A percentile compares a stretch with the other conserved stretches of the same genome.
phyloP scores from a whole-genome alignment of 1,140 invertebrate species.

The Branchinecta lynchi region DNA sequence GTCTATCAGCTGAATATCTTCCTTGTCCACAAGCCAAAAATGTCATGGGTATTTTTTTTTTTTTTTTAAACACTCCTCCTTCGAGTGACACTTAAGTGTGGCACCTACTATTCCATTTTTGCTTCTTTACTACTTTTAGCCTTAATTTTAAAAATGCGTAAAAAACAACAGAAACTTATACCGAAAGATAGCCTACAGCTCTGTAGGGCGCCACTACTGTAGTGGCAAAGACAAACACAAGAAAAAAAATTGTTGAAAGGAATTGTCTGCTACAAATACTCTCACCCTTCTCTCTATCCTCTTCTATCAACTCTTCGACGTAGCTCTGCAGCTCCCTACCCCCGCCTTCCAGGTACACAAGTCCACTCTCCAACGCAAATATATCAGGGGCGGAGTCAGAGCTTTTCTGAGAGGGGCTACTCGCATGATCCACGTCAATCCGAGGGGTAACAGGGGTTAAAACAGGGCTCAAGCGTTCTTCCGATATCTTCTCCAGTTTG shows the following conservation, averaged over 20 bases:
- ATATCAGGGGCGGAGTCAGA: slow-evolving; percentile 60
- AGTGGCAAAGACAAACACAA: too few relatives aligned
- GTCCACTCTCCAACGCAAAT: slow-evolving; percentile 41
- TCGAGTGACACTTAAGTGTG: too few relatives aligned
- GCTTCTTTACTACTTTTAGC: too few relatives aligned
- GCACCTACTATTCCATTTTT: too few relatives aligned
- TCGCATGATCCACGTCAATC: slow-evolving; percentile 70
- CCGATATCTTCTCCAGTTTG: slow-evolving; percentile 26
- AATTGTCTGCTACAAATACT: slow-evolving; percentile 12
- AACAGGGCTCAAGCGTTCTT: slow-evolving; percentile 30
- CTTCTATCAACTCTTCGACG: slow-evolving; percentile 14
- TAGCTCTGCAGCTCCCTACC: slow-evolving; percentile 18
- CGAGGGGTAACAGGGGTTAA: slow-evolving; percentile 56
- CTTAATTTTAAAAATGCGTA: too few relatives aligned
- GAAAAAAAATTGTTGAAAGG: not conserved
- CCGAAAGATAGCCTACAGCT: too few relatives aligned
- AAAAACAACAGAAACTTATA: too few relatives aligned
- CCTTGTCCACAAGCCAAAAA: too few relatives aligned
- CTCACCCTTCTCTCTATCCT: slow-evolving; percentile 12
- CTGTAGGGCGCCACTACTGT: too few relatives aligned
- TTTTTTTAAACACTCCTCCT: too few relatives aligned
- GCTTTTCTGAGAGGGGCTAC: slow-evolving; percentile 67
- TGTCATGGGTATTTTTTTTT: too few relatives aligned
- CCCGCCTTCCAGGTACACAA: slow-evolving; percentile 18
- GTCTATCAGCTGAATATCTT: too few relatives aligned